These are phyloP conservation scores for Mnemiopsis leidyi DNA, from an alignment of 37 sponge, comb jelly and placozoan genomes.

Conservation along the genomic window DNA sequence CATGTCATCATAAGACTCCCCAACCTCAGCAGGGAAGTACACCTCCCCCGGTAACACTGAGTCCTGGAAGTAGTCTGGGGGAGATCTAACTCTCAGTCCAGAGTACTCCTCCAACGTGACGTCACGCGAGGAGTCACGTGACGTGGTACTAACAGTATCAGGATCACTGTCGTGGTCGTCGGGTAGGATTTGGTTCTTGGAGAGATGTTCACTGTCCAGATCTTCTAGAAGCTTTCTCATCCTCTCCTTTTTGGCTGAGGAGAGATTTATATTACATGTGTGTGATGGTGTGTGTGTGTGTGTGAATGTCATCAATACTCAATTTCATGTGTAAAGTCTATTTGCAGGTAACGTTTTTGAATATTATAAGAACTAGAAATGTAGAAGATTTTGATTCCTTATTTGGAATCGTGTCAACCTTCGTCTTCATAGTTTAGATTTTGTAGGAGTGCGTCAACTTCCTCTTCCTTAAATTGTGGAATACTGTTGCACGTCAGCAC, in stretches of 20 bases:
- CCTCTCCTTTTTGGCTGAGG: background rate
- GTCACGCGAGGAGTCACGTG: background rate
- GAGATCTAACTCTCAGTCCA: background rate
- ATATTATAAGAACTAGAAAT: too few species aligned
- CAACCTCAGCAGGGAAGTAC: background rate
- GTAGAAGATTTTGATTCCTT: background rate
- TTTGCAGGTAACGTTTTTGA: too few species aligned
- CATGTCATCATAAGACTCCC: background rate
- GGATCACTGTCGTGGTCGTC: background rate
- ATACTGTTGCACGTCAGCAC: constrained; percentile 7
- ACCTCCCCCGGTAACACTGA: background rate
- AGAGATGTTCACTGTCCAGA: background rate
- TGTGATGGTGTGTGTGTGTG: too few species aligned
- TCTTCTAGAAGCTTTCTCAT: constrained; percentile 24
- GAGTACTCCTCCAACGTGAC: background rate
- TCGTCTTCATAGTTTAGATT: constrained; percentile 36
- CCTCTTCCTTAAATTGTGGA: constrained; percentile 2
- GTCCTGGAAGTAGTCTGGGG: background rate
- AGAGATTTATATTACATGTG: too few species aligned
- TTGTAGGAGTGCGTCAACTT: background rate
- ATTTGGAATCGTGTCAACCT: background rate
- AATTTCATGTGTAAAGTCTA: too few species aligned
- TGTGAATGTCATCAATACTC: too few species aligned
- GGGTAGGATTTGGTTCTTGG: background rate
- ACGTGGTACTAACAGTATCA: background rate